Conservation (phyloP, 2,888 invertebrate genomes). For the Bombylius discolor region DNA sequence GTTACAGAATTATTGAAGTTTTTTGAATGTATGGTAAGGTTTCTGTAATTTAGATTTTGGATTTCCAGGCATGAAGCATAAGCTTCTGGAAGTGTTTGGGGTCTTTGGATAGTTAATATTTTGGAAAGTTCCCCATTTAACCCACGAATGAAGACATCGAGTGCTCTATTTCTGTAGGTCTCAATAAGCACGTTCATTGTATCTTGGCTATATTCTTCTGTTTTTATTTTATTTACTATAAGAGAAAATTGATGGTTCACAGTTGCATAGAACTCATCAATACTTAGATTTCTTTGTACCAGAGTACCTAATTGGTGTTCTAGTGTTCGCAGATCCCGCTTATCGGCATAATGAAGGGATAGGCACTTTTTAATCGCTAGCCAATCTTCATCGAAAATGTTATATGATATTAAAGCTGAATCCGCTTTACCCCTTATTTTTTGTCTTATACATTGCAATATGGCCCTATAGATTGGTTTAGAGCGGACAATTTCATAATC, state of each 20-base stretch:
- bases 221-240: constrained; percentile 16
- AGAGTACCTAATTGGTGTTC: not conserved
- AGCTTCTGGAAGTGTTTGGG: constrained; percentile 7
- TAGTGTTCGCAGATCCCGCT: not conserved
- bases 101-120: constrained; percentile 6
- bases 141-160: constrained; percentile 14
- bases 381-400: not conserved
- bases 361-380: not conserved
- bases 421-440: constrained; percentile 11
- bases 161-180: constrained; percentile 14
- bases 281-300: not conserved
- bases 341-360: constrained; percentile 5
- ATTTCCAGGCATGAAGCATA: constrained; percentile 12
- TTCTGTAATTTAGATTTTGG: constrained; percentile 8
- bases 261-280: constrained; percentile 5
- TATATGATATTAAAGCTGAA: constrained; percentile 9
- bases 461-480: constrained; percentile 12
- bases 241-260: constrained; percentile 9
- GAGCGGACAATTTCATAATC: constrained; percentile 1
- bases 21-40: not conserved
- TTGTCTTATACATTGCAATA: constrained; percentile 9
- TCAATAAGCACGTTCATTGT: constrained; percentile 11
- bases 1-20: not conserved
- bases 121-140: constrained; percentile 4
- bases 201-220: constrained; percentile 13